Evolutionary conservation across 2,113 vertebrate species (phyloP), one percentile per base, ranked within the genome.

Genomic region (Equus przewalskii): DNA sequence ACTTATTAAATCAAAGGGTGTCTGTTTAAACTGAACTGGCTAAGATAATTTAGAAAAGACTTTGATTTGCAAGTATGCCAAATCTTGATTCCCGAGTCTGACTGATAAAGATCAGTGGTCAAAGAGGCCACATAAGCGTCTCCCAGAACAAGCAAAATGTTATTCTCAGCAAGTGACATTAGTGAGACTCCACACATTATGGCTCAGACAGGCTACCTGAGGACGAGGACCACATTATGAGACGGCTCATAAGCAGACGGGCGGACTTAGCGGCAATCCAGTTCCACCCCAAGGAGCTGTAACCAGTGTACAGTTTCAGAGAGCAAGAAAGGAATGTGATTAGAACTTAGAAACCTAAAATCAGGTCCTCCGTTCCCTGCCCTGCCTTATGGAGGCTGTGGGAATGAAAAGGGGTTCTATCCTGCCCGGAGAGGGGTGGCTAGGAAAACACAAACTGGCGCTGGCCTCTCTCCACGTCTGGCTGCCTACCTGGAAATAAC

Each of bases 31-130:
- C 54, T 22, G 28, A 85, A 64, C 12, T 49, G 49, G 26, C 46
- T 33, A 49, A 89, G 46, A 58, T 33, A 91, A 82, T 56, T 91
- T 89, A 85, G 89, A 80, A 69, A 84, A 33, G n/a, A 67, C 49
- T 44, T 56, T 18, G 28, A 83, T 16, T 70, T 54, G 11, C 33
- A 83, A 94, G 58, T 33, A 72, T 36, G 24, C 49, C 36, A 49
- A 21, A 62, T 73, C 75, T 75, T 92, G 21, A 70, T 89, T 18
- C 58, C 14, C 36, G 49, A 33, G 14, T 62, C n/a, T 56, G 30
- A 64, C 8, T 2, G 7, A n/a, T 84, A 54, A 79, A 44, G 13
- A 62, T 54, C 8, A 44, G 46, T n/a, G 19, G 41, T 62, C 58
- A 16, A n/a, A 44, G 72, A 15, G 8, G 8, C 54, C n/a, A 28